Evolutionary conservation across 2,888 invertebrate genomes (phyloP).

Genomic region (Ophioninae sp.): DNA sequence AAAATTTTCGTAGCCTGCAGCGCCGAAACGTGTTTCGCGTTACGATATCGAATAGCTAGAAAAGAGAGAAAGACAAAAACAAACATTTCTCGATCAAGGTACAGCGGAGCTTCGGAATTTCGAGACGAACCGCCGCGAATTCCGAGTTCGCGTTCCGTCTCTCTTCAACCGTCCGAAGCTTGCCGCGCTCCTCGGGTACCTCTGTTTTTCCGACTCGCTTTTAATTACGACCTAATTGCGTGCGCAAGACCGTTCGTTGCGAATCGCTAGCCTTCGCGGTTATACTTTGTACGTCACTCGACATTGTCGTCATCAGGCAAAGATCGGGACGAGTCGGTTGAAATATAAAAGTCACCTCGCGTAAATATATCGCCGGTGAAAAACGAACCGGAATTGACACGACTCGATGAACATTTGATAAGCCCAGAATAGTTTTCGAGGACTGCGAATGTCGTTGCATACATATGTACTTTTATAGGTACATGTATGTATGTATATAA

Average conservation of each 20-base stretch:
- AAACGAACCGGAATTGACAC: slow-evolving; percentile 12
- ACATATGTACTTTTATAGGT: too few species aligned
- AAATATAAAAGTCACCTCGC: neutral
- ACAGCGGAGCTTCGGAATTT: too few species aligned
- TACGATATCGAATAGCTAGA: too few species aligned
- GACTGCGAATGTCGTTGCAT: neutral
- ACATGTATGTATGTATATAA: too few species aligned
- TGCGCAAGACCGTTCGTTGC: neutral
- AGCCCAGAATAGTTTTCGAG: neutral
- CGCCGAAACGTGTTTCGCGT: too few species aligned
- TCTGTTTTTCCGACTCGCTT: too few species aligned
- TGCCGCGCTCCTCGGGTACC: too few species aligned
- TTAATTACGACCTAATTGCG: neutral
- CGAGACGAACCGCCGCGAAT: too few species aligned
- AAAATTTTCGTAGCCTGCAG: neutral
- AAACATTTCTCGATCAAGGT: too few species aligned
- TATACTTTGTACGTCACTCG: neutral
- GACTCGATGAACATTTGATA: slow-evolving; percentile 33
- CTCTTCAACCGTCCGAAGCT: too few species aligned
- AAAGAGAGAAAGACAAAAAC: too few species aligned
- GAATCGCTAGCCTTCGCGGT: neutral
- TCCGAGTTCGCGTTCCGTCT: too few species aligned
- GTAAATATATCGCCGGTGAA: slow-evolving; percentile 28
- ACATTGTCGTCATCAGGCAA: neutral
- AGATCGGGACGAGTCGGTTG: slow-evolving; percentile 5